Percentiles rank a stretch among this genome's conserved stretches.
phyloP scores from a whole-genome alignment of 2,888 invertebrate species.

The Lepidocyrtinus sp. region DNA sequence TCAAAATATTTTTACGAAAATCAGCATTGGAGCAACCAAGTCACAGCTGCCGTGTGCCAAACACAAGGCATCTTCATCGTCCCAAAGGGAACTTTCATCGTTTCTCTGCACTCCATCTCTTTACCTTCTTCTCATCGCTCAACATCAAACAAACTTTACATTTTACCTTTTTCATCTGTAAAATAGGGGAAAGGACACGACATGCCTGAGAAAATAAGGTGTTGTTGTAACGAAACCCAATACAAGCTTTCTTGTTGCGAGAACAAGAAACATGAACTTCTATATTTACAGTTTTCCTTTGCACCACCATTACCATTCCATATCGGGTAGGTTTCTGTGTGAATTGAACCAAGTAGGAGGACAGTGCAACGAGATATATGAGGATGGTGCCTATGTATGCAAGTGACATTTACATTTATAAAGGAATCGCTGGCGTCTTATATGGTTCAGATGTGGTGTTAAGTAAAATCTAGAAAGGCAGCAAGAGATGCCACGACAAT shows the following conservation, averaged over 20 bases:
- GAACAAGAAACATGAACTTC: conserved; percentile 8
- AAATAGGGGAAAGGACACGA: conserved; percentile 12
- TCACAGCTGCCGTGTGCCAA: conserved; percentile 8
- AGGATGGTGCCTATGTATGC: neutral
- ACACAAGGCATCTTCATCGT: conserved; percentile 25
- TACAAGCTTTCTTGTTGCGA: conserved; percentile 7
- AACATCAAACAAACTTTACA: conserved; percentile 1
- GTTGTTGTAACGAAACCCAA: conserved; percentile 8
- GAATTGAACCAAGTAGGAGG: neutral
- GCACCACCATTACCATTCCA: neutral
- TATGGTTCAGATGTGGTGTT: neutral
- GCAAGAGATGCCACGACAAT: neutral
- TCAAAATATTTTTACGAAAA: too few species aligned
- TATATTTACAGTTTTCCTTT: neutral
- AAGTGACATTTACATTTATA: neutral
- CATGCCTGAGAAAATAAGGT: conserved; percentile 9
- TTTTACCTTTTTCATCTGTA: neutral
- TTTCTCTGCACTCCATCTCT: conserved; percentile 18
- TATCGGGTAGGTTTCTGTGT: neutral
- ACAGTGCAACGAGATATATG: neutral
- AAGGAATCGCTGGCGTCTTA: neutral
- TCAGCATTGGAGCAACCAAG: neutral
- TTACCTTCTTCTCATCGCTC: neutral
- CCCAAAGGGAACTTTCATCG: conserved; percentile 18
- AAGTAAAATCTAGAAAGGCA: conserved; percentile 1